These are phyloP conservation scores for Hirudo medicinalis DNA, from an alignment of 1,140 invertebrate genomes.

Conservation along the genomic window DNA sequence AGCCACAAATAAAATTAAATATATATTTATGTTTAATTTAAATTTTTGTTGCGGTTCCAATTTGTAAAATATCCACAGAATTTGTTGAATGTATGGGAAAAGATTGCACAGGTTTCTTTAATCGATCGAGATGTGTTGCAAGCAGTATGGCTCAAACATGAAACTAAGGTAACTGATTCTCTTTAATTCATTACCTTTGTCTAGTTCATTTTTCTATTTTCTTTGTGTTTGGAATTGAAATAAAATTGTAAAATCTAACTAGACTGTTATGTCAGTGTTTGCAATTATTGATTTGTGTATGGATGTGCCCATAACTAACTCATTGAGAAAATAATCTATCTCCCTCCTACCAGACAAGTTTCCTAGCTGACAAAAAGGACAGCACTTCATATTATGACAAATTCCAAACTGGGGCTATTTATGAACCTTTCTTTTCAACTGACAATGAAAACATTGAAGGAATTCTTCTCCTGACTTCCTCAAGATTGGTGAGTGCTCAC, in stretches of 20 bases:
- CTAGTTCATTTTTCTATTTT: no score
- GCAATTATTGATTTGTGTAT: no score
- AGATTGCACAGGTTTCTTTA: constrained; percentile 26
- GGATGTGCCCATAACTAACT: no score
- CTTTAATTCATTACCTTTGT: not conserved
- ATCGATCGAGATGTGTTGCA: constrained; percentile 34
- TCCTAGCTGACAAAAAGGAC: constrained; percentile 36
- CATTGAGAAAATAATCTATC: not conserved
- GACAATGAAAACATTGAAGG: constrained; percentile 68
- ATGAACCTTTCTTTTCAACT: constrained; percentile 69
- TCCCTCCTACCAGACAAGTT: constrained; percentile 28
- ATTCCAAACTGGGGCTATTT: constrained; percentile 59
- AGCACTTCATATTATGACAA: constrained; percentile 63
- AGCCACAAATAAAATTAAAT: no score
- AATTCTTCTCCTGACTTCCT: constrained; percentile 63
- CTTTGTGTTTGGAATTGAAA: no score
- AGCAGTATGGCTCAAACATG: constrained; percentile 36
- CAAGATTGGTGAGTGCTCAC: constrained; percentile 54
- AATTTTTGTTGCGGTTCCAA: not conserved
- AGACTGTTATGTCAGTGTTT: no score
- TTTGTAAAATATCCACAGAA: constrained; percentile 27
- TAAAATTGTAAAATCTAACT: no score
- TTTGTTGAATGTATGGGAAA: constrained; percentile 35
- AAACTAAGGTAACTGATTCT: constrained; percentile 30
- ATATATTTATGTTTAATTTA: no score